Conservation (phyloP, 2,113 vertebrate genomes). For the Reinhardtius hippoglossoides region DNA sequence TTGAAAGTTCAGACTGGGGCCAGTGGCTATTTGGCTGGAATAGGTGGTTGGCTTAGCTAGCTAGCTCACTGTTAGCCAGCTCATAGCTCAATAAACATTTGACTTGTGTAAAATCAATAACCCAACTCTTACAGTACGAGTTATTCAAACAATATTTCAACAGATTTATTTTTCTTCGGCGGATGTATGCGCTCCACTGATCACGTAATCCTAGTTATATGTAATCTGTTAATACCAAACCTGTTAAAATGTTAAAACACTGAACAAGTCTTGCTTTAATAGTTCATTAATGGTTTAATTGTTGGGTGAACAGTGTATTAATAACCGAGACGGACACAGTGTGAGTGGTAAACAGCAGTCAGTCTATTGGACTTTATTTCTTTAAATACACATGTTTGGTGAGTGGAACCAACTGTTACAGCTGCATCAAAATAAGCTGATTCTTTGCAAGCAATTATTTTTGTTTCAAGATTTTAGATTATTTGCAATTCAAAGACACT, state of each 20-base stretch:
- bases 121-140: no score
- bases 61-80: no score
- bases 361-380: conserved; percentile 69
- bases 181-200: no score
- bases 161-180: no score
- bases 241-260: neutral
- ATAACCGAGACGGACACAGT: neutral
- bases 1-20: no score
- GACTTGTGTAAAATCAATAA: no score
- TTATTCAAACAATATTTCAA: no score
- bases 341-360: conserved; percentile 68
- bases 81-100: no score
- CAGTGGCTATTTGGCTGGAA: no score
- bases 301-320: neutral
- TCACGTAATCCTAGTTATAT: neutral
- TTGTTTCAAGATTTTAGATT: conserved; percentile 9
- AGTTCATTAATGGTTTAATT: neutral
- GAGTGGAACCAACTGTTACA: conserved; percentile 47
- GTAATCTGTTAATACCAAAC: neutral
- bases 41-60: no score
- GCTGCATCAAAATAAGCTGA: conserved; percentile 13
- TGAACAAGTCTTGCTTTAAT: neutral
- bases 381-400: conserved; percentile 50
- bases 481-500: conserved; percentile 37
- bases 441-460: conserved; percentile 18